Evolutionary conservation across 2,113 vertebrate genomes (phyloP).

Genomic region (Petromus typicus): DNA sequence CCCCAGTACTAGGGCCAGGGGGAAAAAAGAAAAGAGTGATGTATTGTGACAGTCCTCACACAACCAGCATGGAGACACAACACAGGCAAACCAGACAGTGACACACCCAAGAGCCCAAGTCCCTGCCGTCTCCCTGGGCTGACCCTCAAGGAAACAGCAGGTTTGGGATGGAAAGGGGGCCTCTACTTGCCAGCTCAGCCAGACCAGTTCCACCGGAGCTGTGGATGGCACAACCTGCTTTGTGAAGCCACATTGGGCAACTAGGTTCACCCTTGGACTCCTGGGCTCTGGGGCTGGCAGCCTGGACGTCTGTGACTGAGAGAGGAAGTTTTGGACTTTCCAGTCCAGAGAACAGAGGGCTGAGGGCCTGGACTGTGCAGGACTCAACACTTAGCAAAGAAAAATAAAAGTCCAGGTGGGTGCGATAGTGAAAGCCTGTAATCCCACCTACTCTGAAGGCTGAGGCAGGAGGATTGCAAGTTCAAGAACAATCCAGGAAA

Average conservation of each 20-base stretch:
- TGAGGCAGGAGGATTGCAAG: not conserved
- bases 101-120: slow-evolving; percentile 3
- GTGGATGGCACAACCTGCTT: slow-evolving; percentile 58
- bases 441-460: not conserved
- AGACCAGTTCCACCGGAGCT: slow-evolving; percentile 68
- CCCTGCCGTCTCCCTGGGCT: slow-evolving; percentile 5
- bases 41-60: not conserved
- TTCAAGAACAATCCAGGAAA: not conserved
- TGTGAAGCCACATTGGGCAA: slow-evolving; percentile 77
- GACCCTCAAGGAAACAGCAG: slow-evolving; percentile 65
- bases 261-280: not conserved
- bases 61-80: not conserved
- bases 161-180: slow-evolving; percentile 32
- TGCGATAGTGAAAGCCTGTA: not conserved
- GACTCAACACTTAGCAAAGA: not conserved
- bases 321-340: not conserved
- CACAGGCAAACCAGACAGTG: slow-evolving; percentile 45
- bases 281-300: not conserved
- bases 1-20: not conserved
- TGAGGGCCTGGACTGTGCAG: not conserved
- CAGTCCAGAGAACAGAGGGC: not conserved
- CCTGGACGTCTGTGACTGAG: not conserved
- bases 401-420: not conserved
- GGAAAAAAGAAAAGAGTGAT: not conserved
- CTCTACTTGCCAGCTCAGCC: slow-evolving; percentile 57